Evolutionary conservation across 2,888 invertebrate species (phyloP), one percentile per base, ranked within the genome.

Genomic region (Drosophila stalkeri): DNA sequence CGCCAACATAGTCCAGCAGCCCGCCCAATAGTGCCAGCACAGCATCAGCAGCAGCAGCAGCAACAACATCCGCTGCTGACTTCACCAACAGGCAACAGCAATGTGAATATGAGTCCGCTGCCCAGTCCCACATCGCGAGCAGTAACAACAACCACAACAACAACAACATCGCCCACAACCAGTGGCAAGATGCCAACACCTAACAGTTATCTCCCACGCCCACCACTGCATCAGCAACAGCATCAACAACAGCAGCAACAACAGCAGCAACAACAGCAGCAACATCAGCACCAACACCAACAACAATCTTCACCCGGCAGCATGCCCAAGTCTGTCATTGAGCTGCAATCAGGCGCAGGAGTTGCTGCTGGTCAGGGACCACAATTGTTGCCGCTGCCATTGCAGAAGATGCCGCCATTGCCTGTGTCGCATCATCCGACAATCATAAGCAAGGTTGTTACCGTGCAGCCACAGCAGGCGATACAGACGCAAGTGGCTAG

Each of bases 301-400:
- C 81, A 82, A 27, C 81, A 70, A 23, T 20, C 67, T 0, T 81
- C 82, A 2, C 77, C 76, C 2, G 49, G 70, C 16, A 68, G 33
- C 33, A 33, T 75, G 18, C 59, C 76, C 35, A 91, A 94, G 93
- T 88, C 94, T 91, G 88, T 92, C 91, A 86, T 88, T 11, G 91
- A 91, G 37, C 12, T 85, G 64, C 85, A 77, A 31, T 77, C 88
- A 8, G 35, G 43, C 37, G 16, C 44, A 35, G 31, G 12, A 20
- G 43, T 55, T 31, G 77, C 88, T n/a, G 37, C 59, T 27, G 77
- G 86, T 16, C 90, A 90, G 41, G 49, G 60, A 0, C 56, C 87
- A 57, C 66, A 90, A 49, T 84, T 91, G 3, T 62, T 90, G 65
- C 89, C 90, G 5, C 75, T 92, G 62, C 76, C 91, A 0, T 63